A percentile compares a stretch with the other conserved stretches of the same genome.
phyloP scores from a whole-genome alignment of 2,113 vertebrate species.

The Carassius gibelio region DNA sequence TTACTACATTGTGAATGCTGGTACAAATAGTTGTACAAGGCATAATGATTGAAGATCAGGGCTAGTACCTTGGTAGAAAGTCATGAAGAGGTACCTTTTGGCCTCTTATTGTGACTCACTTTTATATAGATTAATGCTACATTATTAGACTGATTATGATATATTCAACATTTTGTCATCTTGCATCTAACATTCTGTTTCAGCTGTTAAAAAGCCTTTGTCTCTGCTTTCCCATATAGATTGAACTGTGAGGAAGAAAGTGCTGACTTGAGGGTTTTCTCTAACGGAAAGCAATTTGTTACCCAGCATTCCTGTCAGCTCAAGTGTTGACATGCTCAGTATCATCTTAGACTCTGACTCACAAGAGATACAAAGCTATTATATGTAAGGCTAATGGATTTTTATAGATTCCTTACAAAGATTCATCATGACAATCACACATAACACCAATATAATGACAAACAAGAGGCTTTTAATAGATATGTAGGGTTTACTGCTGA shows the following conservation, averaged over 20 bases:
- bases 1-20: neutral
- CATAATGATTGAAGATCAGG: neutral
- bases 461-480: neutral
- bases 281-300: slow-evolving; percentile 13
- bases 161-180: neutral
- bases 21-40: neutral
- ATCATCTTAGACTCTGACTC: neutral
- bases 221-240: neutral
- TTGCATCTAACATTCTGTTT: slow-evolving; percentile 5
- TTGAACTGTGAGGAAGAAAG: slow-evolving; percentile 5
- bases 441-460: neutral
- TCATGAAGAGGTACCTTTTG: neutral
- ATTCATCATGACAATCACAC: neutral
- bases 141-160: neutral
- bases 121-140: neutral
- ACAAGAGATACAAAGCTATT: neutral
- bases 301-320: slow-evolving; percentile 30
- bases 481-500: neutral
- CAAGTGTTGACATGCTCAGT: slow-evolving; percentile 10
- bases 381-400: neutral
- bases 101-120: neutral
- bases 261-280: slow-evolving; percentile 24
- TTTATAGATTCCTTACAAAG: neutral
- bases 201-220: neutral
- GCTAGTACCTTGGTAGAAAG: neutral